These are phyloP conservation scores for Vicugna pacos DNA, from an alignment of 2,113 vertebrate species.

Conservation along the genomic window DNA sequence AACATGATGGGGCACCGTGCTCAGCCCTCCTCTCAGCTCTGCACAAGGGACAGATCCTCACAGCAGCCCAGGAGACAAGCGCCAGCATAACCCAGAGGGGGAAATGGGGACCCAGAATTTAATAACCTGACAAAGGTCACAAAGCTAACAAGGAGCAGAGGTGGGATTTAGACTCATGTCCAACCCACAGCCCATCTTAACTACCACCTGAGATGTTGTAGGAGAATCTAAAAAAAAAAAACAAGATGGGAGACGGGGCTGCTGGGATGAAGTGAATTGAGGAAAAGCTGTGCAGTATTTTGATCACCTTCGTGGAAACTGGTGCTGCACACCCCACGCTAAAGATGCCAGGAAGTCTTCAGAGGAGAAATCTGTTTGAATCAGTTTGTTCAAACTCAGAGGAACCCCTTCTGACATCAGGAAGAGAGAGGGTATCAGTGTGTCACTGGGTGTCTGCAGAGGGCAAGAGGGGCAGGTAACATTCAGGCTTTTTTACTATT, in stretches of 20 bases:
- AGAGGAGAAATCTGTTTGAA: not conserved
- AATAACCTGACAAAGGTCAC: not conserved
- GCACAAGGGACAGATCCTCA: accelerated
- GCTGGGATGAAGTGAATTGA: accelerated
- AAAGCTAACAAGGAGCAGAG: not conserved
- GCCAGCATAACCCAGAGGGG: not conserved
- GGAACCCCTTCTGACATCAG: not conserved
- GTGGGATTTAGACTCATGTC: not conserved
- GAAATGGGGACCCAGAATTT: too few species aligned
- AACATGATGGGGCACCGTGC: accelerated
- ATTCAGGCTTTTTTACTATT: too few species aligned
- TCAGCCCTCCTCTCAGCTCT: not conserved
- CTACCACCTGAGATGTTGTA: not conserved
- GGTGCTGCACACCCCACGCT: accelerated
- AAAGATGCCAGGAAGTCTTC: not conserved
- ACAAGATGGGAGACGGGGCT: not conserved
- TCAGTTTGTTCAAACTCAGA: not conserved
- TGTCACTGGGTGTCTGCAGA: too few species aligned
- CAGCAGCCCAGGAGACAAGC: not conserved
- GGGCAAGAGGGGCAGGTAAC: not conserved
- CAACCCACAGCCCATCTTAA: not conserved
- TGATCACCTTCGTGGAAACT: accelerated
- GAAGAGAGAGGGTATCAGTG: not conserved
- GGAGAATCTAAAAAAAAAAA: not conserved
- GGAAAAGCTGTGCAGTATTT: accelerated